Conservation (phyloP, 2,113 vertebrate species). For the Macaca mulatta region DNA sequence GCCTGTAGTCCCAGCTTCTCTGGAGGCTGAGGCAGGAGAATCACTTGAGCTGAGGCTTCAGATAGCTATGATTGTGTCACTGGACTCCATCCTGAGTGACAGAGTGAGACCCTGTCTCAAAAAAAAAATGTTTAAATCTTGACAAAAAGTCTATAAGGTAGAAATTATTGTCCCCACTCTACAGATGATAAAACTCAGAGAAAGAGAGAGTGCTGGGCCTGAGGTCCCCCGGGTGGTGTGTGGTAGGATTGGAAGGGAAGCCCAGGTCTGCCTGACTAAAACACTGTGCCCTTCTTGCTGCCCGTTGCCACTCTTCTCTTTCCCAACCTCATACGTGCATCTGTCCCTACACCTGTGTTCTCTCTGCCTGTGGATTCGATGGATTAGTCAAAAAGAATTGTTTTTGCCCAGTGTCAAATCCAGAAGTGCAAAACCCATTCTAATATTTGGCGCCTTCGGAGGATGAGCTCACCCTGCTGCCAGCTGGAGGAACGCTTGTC, state of each 20-base stretch:
- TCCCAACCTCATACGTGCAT: accelerated
- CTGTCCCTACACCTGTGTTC: neutral
- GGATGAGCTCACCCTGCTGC: neutral
- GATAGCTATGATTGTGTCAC: no score
- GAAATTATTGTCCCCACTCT: neutral
- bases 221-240: neutral
- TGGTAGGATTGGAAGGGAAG: neutral
- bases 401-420: neutral
- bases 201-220: neutral
- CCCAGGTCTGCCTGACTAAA: no score
- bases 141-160: neutral
- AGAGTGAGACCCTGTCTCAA: no score
- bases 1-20: no score
- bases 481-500: neutral
- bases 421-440: neutral
- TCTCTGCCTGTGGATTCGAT: neutral
- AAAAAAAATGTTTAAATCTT: neutral
- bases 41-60: no score
- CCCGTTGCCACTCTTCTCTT: neutral
- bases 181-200: neutral
- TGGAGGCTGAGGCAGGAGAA: no score
- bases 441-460: neutral
- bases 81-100: no score
- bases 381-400: neutral
- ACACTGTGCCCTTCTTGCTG: accelerated